Base-by-base conservation (phyloP, 1,140 invertebrate species). In the Harpegnathos saltator region DNA sequence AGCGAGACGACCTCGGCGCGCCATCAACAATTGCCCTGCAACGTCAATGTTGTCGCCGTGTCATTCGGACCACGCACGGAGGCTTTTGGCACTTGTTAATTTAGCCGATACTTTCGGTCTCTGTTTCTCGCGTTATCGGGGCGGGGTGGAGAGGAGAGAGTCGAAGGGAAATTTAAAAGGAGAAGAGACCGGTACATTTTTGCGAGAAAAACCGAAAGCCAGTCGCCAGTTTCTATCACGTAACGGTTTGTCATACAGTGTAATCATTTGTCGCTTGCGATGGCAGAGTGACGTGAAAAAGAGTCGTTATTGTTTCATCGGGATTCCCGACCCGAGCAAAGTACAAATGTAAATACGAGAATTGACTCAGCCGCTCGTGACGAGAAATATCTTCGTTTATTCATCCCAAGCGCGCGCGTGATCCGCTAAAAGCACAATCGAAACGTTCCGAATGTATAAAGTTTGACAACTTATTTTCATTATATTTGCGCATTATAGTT, bases 21-120 rank as follows among this genome's bases (percentile, higher is more conserved):
- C 89, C 93, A 94, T 92, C 91, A 94, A 85, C 90, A 93, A 87
- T 91, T 93, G 92, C 85, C 94, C 94, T 94, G 94, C 73, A 94
- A 94, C 78, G 68, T 89, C 89, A 90, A 92, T 69, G 87, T 22
- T 44, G 63, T 44, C 69, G 38, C 65, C 75, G 52, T 78, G 65
- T 80, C 75, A 80, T 78, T 78, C 75, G 19, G 44, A 78, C 33
- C 4, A n/a, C 29, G 29, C 26, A 71, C 26, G 48, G 1, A 38
- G 38, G 38, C 3, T 44, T n/a, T n/a, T 44, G 9, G 11, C 3
- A 44, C 11, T 44, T 22, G 48, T 12, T 54, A 11, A 77, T 48
- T 58, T 58, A 58, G 14, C 7, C 48, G 14, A 14, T 11, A 33
- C 29, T 61, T 59, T 9, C 29, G 9, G 7, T 24, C 11, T 52